These are phyloP conservation scores for Acrobasis suavella DNA, from an alignment of 2,888 invertebrate species.

Conservation along the genomic window DNA sequence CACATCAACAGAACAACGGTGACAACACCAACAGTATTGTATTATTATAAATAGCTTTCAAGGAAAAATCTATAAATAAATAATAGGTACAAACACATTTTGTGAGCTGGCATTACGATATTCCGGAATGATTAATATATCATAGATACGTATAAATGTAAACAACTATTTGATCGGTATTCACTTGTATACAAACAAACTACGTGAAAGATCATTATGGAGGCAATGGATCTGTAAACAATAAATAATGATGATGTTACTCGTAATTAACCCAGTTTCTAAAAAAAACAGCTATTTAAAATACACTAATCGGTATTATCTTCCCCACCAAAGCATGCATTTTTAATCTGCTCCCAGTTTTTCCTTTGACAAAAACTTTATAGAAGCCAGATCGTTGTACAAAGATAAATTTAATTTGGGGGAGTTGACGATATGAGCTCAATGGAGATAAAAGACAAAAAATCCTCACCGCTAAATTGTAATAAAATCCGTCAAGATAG, in stretches of 20 bases:
- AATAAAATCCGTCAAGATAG: slow-evolving; percentile 33
- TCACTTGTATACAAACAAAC: no score
- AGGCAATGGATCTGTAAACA: no score
- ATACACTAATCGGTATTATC: no score
- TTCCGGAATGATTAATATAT: no score
- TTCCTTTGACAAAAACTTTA: slow-evolving; percentile 7
- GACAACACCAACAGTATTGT: background rate
- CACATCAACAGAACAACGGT: background rate
- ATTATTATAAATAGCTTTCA: slow-evolving; percentile 1
- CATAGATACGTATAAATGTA: no score
- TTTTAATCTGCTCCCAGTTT: background rate
- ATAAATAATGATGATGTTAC: no score
- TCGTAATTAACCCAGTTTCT: no score
- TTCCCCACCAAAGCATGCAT: no score
- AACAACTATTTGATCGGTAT: no score
- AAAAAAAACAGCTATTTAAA: no score
- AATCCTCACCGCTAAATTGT: slow-evolving; percentile 6
- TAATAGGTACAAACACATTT: background rate
- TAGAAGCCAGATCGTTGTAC: background rate
- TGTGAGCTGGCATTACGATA: background rate
- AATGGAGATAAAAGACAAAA: background rate
- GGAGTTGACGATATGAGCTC: background rate
- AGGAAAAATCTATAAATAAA: slow-evolving; percentile 8
- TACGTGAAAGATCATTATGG: no score
- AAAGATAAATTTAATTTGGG: slow-evolving; percentile 5